phyloP scores from a whole-genome alignment of 2,888 invertebrate species.

The Hedychridium roseum region DNA sequence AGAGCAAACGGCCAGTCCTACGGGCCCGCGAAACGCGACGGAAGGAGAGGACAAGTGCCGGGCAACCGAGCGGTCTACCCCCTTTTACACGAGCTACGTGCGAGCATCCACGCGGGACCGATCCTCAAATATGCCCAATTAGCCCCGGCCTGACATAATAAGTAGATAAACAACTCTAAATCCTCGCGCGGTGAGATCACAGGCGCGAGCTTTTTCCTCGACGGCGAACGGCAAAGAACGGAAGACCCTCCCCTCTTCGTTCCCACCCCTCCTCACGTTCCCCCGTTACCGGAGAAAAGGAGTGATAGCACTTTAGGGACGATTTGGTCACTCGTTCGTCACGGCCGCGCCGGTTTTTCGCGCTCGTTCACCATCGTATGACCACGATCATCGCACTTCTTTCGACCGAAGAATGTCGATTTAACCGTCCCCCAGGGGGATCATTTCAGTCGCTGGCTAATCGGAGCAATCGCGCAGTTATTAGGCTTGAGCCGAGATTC shows the following conservation, averaged over 20 bases:
- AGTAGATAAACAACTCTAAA: constrained; percentile 59
- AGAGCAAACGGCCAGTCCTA: constrained; percentile 3
- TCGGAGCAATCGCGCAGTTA: too few relatives aligned
- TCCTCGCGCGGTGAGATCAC: constrained; percentile 55
- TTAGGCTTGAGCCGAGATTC: too few relatives aligned
- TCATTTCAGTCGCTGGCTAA: too few relatives aligned
- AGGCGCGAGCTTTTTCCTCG: constrained; percentile 50
- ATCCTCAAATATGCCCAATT: constrained; percentile 59
- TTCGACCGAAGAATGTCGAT: too few relatives aligned
- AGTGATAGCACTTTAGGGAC: constrained; percentile 56
- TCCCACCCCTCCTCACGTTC: neutral
- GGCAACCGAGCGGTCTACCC: constrained; percentile 5
- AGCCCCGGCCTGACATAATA: constrained; percentile 58
- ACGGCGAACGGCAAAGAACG: constrained; percentile 28
- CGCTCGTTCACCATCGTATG: neutral
- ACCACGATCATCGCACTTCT: too few relatives aligned
- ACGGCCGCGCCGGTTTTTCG: constrained; percentile 42
- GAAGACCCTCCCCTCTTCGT: constrained; percentile 1
- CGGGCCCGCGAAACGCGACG: constrained; percentile 16
- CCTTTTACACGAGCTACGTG: constrained; percentile 45
- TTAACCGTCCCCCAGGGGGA: too few relatives aligned
- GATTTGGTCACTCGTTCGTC: constrained; percentile 56
- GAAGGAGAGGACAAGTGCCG: constrained; percentile 5
- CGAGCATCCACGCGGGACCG: constrained; percentile 43
- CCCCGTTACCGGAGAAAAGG: constrained; percentile 13